These are phyloP conservation scores for Odontothrips loti DNA, from an alignment of 2,888 invertebrate genomes.

Conservation along the genomic window DNA sequence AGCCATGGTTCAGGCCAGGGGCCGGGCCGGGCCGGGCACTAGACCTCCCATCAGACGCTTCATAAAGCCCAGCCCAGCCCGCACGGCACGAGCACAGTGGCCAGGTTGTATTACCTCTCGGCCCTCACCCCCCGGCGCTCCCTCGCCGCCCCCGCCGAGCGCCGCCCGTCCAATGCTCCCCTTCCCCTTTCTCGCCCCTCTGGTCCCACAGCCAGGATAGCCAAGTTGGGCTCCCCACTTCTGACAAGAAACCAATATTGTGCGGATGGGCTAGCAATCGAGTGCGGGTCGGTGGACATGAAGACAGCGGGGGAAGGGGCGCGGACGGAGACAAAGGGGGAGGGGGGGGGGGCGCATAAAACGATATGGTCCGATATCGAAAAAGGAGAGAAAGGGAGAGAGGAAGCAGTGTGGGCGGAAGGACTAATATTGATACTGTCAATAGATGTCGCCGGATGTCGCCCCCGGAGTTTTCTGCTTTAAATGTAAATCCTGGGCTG, in stretches of 20 bases:
- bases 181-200: neutral
- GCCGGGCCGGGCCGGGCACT: neutral
- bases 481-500: no score
- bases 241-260: conserved; percentile 23
- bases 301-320: neutral
- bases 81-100: neutral
- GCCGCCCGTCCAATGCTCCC: neutral
- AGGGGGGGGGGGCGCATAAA: neutral
- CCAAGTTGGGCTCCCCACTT: neutral
- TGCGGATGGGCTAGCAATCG: conserved; percentile 10
- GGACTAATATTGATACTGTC: conserved; percentile 6
- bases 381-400: neutral
- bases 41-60: neutral
- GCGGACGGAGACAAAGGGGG: neutral
- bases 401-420: neutral
- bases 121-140: neutral
- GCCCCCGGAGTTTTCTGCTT: no score
- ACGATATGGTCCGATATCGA: conserved; percentile 6
- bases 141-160: neutral
- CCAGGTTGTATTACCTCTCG: neutral
- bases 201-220: neutral
- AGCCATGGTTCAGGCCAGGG: no score
- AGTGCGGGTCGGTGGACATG: conserved; percentile 12
- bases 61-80: neutral
- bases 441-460: neutral